Conservation (phyloP, 2,888 invertebrate genomes). For the Cryptophagus acutangulus region DNA sequence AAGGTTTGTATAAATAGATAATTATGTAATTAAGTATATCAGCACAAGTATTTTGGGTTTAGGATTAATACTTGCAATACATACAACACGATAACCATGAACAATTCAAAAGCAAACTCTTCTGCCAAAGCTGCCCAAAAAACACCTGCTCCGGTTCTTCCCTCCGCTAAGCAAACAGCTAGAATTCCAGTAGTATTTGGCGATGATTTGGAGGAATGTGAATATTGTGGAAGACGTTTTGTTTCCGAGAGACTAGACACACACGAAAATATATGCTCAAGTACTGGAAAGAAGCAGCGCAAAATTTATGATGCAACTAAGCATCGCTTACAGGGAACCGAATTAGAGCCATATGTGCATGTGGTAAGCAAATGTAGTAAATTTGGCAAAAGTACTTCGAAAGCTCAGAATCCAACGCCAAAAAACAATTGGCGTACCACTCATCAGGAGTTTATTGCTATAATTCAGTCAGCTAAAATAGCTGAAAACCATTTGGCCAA, state of each 20-base stretch:
- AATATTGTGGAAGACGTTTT: constrained; percentile 75
- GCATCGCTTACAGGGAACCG: constrained; percentile 86
- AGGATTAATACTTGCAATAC: too few species aligned
- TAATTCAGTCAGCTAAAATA: constrained; percentile 86
- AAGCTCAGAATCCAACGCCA: too few species aligned
- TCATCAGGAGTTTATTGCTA: constrained; percentile 88
- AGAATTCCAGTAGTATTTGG: constrained; percentile 40
- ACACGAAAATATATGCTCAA: constrained; percentile 82
- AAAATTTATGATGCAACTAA: constrained; percentile 89
- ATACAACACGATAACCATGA: too few species aligned
- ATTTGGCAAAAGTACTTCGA: too few species aligned
- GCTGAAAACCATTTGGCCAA: constrained; percentile 73
- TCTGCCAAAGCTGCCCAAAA: too few species aligned
- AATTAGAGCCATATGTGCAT: constrained; percentile 77
- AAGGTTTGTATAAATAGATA: too few species aligned
- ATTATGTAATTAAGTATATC: too few species aligned
- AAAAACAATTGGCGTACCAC: constrained; percentile 84
- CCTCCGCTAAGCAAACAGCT: constrained; percentile 35
- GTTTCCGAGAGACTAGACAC: constrained; percentile 72
- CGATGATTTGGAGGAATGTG: constrained; percentile 57
- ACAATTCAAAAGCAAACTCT: too few species aligned
- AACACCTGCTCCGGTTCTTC: constrained; percentile 34
- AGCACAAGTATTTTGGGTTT: too few species aligned
- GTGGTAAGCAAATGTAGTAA: too few species aligned
- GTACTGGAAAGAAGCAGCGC: constrained; percentile 72